These are phyloP conservation scores for Acronicta leporina DNA, from an alignment of 2,888 invertebrate genomes.

Conservation along the genomic window DNA sequence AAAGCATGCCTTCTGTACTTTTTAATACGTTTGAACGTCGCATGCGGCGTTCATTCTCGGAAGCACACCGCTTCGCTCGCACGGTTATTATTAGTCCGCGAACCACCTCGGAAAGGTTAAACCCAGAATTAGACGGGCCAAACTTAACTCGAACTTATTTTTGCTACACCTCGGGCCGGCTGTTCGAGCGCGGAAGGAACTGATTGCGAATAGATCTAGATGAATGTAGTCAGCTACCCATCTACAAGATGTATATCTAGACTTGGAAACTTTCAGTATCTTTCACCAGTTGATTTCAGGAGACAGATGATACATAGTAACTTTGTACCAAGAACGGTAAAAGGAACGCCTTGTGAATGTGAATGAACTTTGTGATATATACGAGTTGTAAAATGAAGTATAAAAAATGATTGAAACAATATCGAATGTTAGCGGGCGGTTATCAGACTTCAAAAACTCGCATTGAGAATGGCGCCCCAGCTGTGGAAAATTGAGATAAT, in stretches of 20 bases:
- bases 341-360: no score
- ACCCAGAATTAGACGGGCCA: constrained; percentile 80
- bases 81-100: constrained; percentile 74
- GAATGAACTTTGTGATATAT: no score
- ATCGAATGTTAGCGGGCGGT: no score
- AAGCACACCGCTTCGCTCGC: constrained; percentile 62
- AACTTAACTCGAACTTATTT: constrained; percentile 85
- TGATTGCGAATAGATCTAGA: constrained; percentile 36
- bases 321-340: no score
- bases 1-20: constrained; percentile 23
- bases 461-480: no score
- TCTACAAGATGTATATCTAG: no score
- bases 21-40: constrained; percentile 17
- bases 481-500: constrained; percentile 14
- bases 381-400: no score
- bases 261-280: no score
- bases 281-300: no score
- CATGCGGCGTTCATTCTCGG: constrained; percentile 70
- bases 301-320: no score
- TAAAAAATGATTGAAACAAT: no score
- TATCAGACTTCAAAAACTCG: no score
- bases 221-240: constrained; percentile 8
- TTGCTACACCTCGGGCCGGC: constrained; percentile 56
- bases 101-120: constrained; percentile 83
- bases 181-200: constrained; percentile 54